Percentiles rank a stretch among this genome's conserved stretches.
Evolutionary conservation across 2,888 invertebrate species (phyloP).

Genomic region (Chorisops tibialis): DNA sequence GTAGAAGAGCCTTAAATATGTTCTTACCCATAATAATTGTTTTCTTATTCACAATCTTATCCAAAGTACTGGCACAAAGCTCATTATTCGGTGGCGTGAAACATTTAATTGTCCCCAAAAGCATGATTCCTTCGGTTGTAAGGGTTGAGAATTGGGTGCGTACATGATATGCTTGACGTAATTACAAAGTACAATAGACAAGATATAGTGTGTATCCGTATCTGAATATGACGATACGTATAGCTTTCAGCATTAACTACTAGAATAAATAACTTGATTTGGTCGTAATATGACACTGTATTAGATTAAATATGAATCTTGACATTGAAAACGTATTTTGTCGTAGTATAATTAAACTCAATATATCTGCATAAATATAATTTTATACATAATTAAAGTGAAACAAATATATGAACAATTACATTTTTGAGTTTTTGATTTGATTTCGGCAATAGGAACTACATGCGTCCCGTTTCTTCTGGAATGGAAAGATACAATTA

Average conservation of each 20-base stretch:
- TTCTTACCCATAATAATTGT: no score
- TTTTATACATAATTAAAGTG: no score
- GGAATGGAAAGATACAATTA: conserved; percentile 30
- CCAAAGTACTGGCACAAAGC: background rate
- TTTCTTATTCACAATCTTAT: no score
- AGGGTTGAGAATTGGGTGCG: conserved; percentile 9
- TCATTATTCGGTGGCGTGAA: conserved; percentile 19
- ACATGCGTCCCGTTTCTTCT: background rate
- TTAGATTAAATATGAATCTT: no score
- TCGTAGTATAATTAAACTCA: no score
- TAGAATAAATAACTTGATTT: background rate
- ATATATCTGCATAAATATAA: no score
- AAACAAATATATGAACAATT: background rate
- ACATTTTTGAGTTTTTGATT: conserved; percentile 13
- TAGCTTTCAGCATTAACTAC: no score
- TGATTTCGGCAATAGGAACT: conserved; percentile 16
- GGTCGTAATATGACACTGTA: no score
- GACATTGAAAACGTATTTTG: no score
- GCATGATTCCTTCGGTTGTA: conserved; percentile 2
- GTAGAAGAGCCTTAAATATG: no score
- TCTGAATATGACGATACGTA: no score
- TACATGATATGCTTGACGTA: conserved; percentile 19
- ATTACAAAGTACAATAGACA: conserved; percentile 9
- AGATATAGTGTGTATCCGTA: no score
- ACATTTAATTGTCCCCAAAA: conserved; percentile 24